Evolutionary conservation across 2,797 vertebrate genomes (phyloP).

Genomic region (Sus cebifrons): DNA sequence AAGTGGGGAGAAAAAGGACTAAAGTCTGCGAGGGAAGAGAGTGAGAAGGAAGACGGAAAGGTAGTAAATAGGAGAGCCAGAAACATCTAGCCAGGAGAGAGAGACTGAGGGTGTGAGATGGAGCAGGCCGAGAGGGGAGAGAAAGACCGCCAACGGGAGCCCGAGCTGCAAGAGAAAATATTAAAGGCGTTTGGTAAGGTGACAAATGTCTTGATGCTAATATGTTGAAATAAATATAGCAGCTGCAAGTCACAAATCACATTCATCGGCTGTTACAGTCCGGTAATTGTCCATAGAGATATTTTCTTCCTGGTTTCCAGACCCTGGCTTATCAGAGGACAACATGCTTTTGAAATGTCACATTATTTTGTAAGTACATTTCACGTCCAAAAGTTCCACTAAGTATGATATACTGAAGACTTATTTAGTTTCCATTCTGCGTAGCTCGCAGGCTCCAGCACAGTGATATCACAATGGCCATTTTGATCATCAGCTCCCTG

Average conservation of each 20-base stretch:
- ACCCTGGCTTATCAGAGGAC: slow-evolving; percentile 82
- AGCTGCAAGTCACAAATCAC: slow-evolving; percentile 79
- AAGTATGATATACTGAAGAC: slow-evolving; percentile 74
- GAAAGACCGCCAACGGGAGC: not conserved
- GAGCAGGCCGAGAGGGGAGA: not conserved
- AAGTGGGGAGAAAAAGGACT: not conserved
- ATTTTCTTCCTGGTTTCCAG: slow-evolving; percentile 80
- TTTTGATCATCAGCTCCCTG: slow-evolving; percentile 60
- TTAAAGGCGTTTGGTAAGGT: slow-evolving; percentile 58
- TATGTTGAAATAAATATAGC: slow-evolving; percentile 74
- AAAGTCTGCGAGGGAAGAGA: not conserved
- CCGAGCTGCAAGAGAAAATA: not conserved
- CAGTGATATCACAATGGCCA: slow-evolving; percentile 68
- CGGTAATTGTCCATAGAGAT: slow-evolving; percentile 78
- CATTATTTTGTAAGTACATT: slow-evolving; percentile 83
- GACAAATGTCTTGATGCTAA: slow-evolving; percentile 71
- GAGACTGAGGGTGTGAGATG: not conserved
- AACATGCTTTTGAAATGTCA: slow-evolving; percentile 83
- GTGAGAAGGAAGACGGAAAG: not conserved
- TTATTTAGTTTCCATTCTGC: slow-evolving; percentile 56
- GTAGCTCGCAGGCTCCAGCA: slow-evolving; percentile 47
- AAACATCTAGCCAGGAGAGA: not conserved
- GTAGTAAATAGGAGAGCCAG: not conserved
- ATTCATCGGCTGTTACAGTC: slow-evolving; percentile 76
- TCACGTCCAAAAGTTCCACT: slow-evolving; percentile 79